Base-by-base conservation (phyloP, 1,140 invertebrate species). In the Rhopalosiphum maidis region DNA sequence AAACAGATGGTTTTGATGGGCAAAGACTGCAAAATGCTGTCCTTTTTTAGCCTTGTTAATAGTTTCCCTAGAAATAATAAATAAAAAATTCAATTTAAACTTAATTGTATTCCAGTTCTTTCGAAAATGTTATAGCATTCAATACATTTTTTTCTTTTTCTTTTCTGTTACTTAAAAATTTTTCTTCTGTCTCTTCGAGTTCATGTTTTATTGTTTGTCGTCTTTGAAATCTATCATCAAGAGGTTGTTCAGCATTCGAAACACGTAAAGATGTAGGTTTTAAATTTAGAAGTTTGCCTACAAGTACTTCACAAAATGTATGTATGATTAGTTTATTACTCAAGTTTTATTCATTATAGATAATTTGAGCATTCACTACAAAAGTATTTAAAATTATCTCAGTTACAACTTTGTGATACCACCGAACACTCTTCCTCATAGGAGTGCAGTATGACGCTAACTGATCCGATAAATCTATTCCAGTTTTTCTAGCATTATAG, bases 41-140 rank as follows among this genome's bases (percentile, higher is more conserved):
- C n/a, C n/a, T n/a, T n/a, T n/a, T n/a, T n/a, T n/a, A n/a, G n/a
- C n/a, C n/a, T n/a, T n/a, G n/a, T n/a, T n/a, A n/a, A n/a, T n/a
- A n/a, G n/a, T n/a, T n/a, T n/a, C n/a, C n/a, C n/a, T n/a, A n/a
- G n/a, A n/a, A n/a, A n/a, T n/a, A n/a, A n/a, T n/a, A n/a, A n/a
- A n/a, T n/a, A n/a, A n/a, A n/a, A n/a, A n/a, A n/a, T n/a, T n/a
- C n/a, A 55, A 55, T 2, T 4, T 55, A 55, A n/a, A n/a, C n/a
- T n/a, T n/a, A n/a, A 5, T 94, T 91, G 25, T 94, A 94, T 85
- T 93, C 87, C 30, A 68, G 25, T 68, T 68, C 22, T 2, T 30
- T 68, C 1, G 60, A 68, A 68, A 25, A 68, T 86, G 43, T 86
- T 86, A 35, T 86, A 86, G 83, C 83, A 86, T 86, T 86, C 83